Evolutionary conservation across 1,140 invertebrate genomes (phyloP), one percentile per base, ranked within the genome.

Genomic region (Drusus annulatus): DNA sequence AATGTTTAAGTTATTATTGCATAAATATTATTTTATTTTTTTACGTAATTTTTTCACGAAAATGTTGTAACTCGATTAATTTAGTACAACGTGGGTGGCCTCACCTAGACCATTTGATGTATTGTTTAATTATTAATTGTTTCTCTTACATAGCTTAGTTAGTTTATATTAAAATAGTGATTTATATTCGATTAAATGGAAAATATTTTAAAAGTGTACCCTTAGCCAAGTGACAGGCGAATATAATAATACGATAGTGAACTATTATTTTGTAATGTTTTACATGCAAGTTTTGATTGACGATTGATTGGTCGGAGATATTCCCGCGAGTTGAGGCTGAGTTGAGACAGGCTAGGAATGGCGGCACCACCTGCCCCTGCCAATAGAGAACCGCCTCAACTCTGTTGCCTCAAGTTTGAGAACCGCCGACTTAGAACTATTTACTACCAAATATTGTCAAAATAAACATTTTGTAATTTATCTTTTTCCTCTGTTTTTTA

Each of bases 11-110:
- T 80, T 80, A 75, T 80, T 80, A 75, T 75, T 80, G 65, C 65
- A 80, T 65, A 79, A 77, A 82, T 82, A 83, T 83, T 78, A 78
- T 83, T 83, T 83, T 83, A 83, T 83, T 83, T 83, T 83, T 83
- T 83, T 83, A 83, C 79, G 71, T 83, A 83, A 83, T 80, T 83
- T 82, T 82, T 83, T 75, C 76, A 83, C 58, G 81, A 73, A 78
- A 80, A 73, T 60, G 80, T 76, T 82, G 69, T 71, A 52, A 79
- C 73, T 79, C 73, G 73, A 80, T 68, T 78, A 78, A 45, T 62
- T 82, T 82, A 80, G 81, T 82, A 80, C 78, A 80, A 82, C 78
- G 81, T 45, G 81, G 56, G 71, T 36, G 71, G 69, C 25, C 74
- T 69, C 73, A 56, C 75, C 58, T 68, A 73, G 76, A 81, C 76